A percentile compares a stretch with the other conserved stretches of the same genome.
phyloP scores from a whole-genome alignment of 92 coral and sea anemone genomes.

The Epizoanthus rinbou region DNA sequence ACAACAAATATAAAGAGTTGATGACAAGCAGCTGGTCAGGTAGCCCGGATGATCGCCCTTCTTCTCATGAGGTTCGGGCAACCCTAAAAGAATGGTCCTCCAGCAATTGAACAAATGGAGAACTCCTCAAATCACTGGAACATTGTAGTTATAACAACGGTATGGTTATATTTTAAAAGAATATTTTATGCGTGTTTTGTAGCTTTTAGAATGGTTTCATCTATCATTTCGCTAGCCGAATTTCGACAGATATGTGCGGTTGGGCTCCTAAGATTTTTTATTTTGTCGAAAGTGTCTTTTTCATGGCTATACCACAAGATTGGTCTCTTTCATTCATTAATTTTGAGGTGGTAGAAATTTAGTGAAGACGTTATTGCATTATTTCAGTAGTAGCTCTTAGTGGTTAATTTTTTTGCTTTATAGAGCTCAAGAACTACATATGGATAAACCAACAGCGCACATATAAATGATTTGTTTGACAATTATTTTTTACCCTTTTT shows the following conservation, averaged over 20 bases:
- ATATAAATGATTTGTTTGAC: background rate
- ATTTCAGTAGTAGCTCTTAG: too few species aligned
- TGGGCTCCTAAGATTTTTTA: too few species aligned
- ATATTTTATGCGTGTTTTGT: background rate
- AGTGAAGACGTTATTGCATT: too few species aligned
- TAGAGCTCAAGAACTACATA: background rate
- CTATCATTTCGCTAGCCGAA: background rate
- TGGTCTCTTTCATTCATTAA: too few species aligned
- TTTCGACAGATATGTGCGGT: background rate
- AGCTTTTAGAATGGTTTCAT: constrained; percentile 13
- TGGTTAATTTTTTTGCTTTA: too few species aligned
- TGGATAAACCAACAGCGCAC: background rate
- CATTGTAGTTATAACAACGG: background rate
- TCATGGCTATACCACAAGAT: too few species aligned
- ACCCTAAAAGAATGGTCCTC: constrained; percentile 58
- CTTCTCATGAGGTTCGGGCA: constrained; percentile 55
- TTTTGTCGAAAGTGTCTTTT: too few species aligned
- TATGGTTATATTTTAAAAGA: constrained; percentile 1
- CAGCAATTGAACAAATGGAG: background rate
- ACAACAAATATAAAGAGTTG: constrained; percentile 84
- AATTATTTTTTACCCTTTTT: background rate
- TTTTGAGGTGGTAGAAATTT: too few species aligned
- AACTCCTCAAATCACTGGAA: background rate
- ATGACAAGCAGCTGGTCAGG: constrained; percentile 93
- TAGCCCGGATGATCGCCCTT: constrained; percentile 69